Conservation (phyloP, 2,888 invertebrate species). For the Steromphala cineraria region DNA sequence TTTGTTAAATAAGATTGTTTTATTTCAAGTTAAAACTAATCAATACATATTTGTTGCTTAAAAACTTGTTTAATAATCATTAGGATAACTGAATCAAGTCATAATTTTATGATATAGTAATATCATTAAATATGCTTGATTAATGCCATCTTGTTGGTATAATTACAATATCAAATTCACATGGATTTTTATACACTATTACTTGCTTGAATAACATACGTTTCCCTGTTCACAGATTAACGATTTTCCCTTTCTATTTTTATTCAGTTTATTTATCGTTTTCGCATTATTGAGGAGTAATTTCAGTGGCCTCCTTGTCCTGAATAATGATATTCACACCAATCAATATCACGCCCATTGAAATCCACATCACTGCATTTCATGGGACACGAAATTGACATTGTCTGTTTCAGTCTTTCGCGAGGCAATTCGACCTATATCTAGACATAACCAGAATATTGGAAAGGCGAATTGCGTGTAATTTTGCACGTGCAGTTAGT, state of each 20-base stretch:
- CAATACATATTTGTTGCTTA: too few species aligned
- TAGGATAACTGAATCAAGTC: too few species aligned
- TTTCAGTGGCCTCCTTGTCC: neutral
- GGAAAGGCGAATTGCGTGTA: too few species aligned
- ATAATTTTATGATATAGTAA: too few species aligned
- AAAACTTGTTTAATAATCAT: too few species aligned
- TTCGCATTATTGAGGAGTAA: conserved; percentile 9
- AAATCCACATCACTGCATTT: conserved; percentile 11
- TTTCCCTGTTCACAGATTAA: neutral
- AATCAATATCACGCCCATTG: conserved; percentile 12
- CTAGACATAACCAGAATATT: too few species aligned
- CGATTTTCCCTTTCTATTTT: neutral
- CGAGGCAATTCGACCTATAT: too few species aligned
- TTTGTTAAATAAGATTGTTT: too few species aligned
- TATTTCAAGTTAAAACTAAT: too few species aligned
- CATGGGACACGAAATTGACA: conserved; percentile 9
- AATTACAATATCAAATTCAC: neutral
- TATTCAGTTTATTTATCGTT: conserved; percentile 1
- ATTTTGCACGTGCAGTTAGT: too few species aligned
- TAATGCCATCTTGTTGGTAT: neutral
- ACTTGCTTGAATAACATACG: neutral
- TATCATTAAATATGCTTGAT: neutral
- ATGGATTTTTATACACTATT: neutral
- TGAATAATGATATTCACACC: conserved; percentile 5
- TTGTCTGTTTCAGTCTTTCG: neutral